Conservation (phyloP, 2,888 invertebrate genomes). For the Pseudeuparius sepicola region DNA sequence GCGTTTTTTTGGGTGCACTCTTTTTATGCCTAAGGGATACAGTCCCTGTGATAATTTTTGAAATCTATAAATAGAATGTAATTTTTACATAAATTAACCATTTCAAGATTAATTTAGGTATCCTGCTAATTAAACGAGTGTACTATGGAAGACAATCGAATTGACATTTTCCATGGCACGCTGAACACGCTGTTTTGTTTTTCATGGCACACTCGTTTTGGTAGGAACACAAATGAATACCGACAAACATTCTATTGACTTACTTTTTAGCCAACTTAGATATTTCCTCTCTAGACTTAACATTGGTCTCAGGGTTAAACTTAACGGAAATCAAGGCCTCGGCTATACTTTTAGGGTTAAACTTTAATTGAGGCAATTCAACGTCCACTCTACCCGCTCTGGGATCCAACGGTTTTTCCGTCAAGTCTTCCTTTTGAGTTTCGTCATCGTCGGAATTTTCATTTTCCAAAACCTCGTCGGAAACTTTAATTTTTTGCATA, state of each 20-base stretch:
- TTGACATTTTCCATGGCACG: too few relatives aligned
- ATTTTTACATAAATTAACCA: too few relatives aligned
- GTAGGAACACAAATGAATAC: too few relatives aligned
- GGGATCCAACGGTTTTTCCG: slow-evolving; percentile 51
- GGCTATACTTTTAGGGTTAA: slow-evolving; percentile 50
- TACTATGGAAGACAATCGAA: too few relatives aligned
- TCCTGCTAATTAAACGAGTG: too few relatives aligned
- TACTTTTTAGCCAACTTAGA: slow-evolving; percentile 45
- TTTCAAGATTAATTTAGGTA: too few relatives aligned
- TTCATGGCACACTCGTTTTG: too few relatives aligned
- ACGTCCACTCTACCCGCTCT: slow-evolving; percentile 74
- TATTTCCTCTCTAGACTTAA: too few relatives aligned
- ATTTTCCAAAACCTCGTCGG: slow-evolving; percentile 26
- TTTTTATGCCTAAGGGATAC: slow-evolving; percentile 57
- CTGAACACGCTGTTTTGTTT: too few relatives aligned
- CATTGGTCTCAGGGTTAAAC: too few relatives aligned
- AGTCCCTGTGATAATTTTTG: slow-evolving; percentile 47
- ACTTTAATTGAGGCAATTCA: slow-evolving; percentile 55
- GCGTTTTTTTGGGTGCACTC: slow-evolving; percentile 32
- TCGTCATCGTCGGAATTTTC: slow-evolving; percentile 22
- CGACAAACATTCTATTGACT: slow-evolving; percentile 20
- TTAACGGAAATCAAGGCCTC: slow-evolving; percentile 44
- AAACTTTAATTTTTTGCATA: slow-evolving; percentile 42
- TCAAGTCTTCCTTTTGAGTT: slow-evolving; percentile 21
- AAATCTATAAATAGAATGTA: slow-evolving; percentile 41